Conservation (phyloP, 2,113 vertebrate genomes). For the Sinocyclocheilus anshuiensis region DNA sequence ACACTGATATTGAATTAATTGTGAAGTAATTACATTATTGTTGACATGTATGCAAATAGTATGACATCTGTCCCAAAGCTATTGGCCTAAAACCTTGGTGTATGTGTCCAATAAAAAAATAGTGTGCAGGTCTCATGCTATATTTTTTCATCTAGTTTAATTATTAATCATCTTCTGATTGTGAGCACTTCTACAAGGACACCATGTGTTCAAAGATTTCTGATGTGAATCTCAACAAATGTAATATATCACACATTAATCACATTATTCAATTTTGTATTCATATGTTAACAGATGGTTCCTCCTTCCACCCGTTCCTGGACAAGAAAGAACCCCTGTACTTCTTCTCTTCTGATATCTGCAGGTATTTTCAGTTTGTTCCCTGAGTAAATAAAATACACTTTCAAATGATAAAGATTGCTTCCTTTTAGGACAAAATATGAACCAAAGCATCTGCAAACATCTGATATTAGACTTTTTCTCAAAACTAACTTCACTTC, state of each 20-base stretch:
- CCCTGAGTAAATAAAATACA: neutral
- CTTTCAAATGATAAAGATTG: neutral
- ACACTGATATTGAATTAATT: neutral
- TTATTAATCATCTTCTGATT: neutral
- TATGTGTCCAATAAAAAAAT: neutral
- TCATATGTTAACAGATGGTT: constrained; percentile 77
- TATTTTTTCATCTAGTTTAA: neutral
- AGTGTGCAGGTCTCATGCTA: neutral
- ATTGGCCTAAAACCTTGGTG: neutral
- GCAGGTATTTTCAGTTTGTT: constrained; percentile 79
- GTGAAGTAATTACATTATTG: neutral
- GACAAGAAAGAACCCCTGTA: constrained; percentile 73
- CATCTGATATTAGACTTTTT: neutral
- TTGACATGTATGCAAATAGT: neutral
- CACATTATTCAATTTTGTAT: neutral
- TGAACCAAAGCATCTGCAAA: neutral
- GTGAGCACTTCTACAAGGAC: too few species aligned
- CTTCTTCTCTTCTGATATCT: constrained; percentile 94
- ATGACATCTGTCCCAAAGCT: neutral
- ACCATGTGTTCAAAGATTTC: neutral
- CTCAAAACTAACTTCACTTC: neutral
- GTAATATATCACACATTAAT: neutral
- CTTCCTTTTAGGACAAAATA: neutral
- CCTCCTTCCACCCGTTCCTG: constrained; percentile 88
- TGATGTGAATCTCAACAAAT: neutral